Evolutionary conservation across 1,140 invertebrate species (phyloP).

Genomic region (Cylas formicarius): DNA sequence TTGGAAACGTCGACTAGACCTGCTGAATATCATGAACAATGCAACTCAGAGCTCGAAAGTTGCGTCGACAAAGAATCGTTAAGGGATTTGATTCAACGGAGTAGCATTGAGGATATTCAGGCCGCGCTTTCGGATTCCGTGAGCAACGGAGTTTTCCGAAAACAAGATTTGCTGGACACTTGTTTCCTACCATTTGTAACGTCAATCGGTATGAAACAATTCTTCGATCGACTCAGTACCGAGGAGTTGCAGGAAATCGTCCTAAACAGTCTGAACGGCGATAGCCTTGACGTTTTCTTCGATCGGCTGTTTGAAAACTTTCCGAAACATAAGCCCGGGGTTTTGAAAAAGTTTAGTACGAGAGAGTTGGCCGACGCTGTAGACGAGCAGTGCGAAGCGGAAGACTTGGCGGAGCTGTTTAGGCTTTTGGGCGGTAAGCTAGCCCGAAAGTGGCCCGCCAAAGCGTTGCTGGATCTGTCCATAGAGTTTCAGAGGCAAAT

Average conservation of each 20-base stretch:
- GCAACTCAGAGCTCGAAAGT: constrained; percentile 4
- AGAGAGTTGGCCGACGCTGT: constrained; percentile 4
- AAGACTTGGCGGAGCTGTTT: constrained; percentile 15
- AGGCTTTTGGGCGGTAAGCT: constrained; percentile 12
- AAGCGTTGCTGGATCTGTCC: constrained; percentile 3
- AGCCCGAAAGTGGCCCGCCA: not conserved
- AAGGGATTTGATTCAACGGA: constrained; percentile 10
- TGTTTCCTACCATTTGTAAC: constrained; percentile 18
- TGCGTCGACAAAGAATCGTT: constrained; percentile 9
- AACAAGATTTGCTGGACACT: constrained; percentile 13
- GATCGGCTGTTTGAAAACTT: constrained; percentile 13
- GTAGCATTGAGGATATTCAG: constrained; percentile 12
- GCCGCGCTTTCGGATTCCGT: constrained; percentile 16
- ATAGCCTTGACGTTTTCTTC: constrained; percentile 17
- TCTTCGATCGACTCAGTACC: constrained; percentile 13
- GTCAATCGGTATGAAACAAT: constrained; percentile 9
- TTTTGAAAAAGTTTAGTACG: not conserved
- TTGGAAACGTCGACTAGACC: constrained; percentile 13
- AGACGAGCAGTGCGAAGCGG: not conserved
- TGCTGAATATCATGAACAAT: constrained; percentile 6
- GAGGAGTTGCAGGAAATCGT: constrained; percentile 16
- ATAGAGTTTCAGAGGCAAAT: constrained; percentile 10
- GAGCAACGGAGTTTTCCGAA: constrained; percentile 3
- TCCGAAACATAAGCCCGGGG: constrained; percentile 3
- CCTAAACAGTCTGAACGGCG: constrained; percentile 7